Base-by-base conservation (phyloP, 1,140 invertebrate genomes). In the Papilio machaon region DNA sequence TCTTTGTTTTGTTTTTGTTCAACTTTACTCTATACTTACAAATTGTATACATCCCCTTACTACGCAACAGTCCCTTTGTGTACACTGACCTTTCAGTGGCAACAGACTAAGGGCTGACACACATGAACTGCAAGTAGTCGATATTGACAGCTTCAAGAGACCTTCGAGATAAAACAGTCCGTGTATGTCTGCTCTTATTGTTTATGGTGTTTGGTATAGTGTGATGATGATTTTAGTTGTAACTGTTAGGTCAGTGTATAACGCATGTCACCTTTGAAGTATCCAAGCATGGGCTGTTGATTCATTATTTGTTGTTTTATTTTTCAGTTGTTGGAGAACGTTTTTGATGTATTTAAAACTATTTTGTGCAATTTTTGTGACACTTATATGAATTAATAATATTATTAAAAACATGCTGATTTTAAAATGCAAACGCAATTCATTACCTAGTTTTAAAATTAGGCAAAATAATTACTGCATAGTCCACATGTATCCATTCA, bases 1-100 rank as follows among this genome's bases (percentile, higher is more conserved):
- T 83, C 81, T 83, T 83, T 79, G 64, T 77, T 84, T 83, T 67
- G 60, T 85, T 67, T 35, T 13, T 67, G 23, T 84, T 91, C 87
- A 87, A 90, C 86, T 86, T 82, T 90, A 88, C 89, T 87, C 88
- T 91, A 88, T 87, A 90, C 87, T 89, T 91, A 90, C 88, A 87
- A 88, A 84, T 91, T 85, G 89, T 91, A 84, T 88, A 88, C 87
- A 82, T 84, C 84, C 84, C n/a, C n/a, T n/a, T n/a, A n/a, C n/a
- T n/a, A n/a, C 84, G 83, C 85, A 88, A 87, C 84, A 82, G 84
- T 87, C 85, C 73, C 73, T 81, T 82, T 87, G 76, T 86, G 82
- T 79, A 84, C 85, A 82, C 90, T 90, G 90, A 85, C 90, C 88
- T 81, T 89, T 89, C 88, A 85, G 84, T 88, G 89, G 88, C 87